Conservation (phyloP, 2,888 invertebrate species). For the Perithous albicinctus region DNA sequence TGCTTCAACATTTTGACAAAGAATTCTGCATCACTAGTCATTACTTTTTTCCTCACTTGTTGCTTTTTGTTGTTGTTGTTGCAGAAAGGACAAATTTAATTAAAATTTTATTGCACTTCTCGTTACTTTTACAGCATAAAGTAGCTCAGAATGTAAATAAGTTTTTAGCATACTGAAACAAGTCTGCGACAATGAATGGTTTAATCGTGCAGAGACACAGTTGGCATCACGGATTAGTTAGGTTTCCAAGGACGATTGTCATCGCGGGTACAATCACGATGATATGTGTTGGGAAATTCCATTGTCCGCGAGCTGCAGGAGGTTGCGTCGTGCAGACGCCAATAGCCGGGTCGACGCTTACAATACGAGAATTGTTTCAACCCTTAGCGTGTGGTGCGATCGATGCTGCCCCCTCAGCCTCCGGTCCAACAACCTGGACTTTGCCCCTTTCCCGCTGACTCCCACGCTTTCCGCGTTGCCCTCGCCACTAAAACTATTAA, state of each 20-base stretch:
- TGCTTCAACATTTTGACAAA: neutral
- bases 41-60: neutral
- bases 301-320: neutral
- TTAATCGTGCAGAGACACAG: constrained; percentile 16
- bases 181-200: neutral
- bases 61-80: neutral
- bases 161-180: neutral
- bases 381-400: constrained; percentile 17
- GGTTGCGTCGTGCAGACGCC: constrained; percentile 23
- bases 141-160: neutral
- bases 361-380: constrained; percentile 37
- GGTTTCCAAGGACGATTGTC: constrained; percentile 24
- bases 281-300: constrained; percentile 26
- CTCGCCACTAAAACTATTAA: constrained; percentile 46
- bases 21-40: neutral
- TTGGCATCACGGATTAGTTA: constrained; percentile 29
- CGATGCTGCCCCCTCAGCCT: constrained; percentile 18
- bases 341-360: constrained; percentile 24
- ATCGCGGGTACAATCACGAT: constrained; percentile 32
- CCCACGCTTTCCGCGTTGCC: neutral
- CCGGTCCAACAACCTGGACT: neutral
- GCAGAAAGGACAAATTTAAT: neutral
- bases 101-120: neutral
- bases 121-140: neutral
- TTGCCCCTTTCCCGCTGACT: constrained; percentile 16